Evolutionary conservation across 2,797 vertebrate species (phyloP).

Genomic region (Halcyon smyrnensis): DNA sequence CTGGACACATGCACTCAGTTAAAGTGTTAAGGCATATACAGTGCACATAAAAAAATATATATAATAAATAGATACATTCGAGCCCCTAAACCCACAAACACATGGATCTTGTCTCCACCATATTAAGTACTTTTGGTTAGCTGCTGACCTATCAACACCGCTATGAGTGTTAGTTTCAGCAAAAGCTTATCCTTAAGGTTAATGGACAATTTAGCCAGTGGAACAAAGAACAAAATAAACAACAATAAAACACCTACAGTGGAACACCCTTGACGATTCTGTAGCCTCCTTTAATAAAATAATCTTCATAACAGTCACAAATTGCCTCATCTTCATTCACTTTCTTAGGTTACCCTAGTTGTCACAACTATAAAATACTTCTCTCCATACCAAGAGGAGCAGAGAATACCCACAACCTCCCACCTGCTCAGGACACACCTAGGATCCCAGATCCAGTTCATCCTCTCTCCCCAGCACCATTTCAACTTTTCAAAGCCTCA

Average conservation of each 20-base stretch:
- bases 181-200: neutral
- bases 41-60: fast-evolving
- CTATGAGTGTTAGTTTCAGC: neutral
- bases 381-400: neutral
- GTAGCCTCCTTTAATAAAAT: neutral
- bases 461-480: neutral
- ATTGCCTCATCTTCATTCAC: neutral
- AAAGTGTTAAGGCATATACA: neutral
- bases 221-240: neutral
- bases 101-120: neutral
- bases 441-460: neutral
- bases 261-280: neutral
- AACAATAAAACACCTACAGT: neutral
- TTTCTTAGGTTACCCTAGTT: neutral
- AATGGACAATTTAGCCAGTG: neutral
- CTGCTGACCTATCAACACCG: neutral
- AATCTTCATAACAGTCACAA: neutral
- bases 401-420: neutral
- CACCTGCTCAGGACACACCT: neutral
- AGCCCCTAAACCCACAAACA: neutral
- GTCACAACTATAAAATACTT: neutral
- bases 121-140: neutral
- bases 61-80: fast-evolving
- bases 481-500: neutral
- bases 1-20: neutral